Conservation (phyloP, 2,113 vertebrate species). For the Montifringilla adamsi region DNA sequence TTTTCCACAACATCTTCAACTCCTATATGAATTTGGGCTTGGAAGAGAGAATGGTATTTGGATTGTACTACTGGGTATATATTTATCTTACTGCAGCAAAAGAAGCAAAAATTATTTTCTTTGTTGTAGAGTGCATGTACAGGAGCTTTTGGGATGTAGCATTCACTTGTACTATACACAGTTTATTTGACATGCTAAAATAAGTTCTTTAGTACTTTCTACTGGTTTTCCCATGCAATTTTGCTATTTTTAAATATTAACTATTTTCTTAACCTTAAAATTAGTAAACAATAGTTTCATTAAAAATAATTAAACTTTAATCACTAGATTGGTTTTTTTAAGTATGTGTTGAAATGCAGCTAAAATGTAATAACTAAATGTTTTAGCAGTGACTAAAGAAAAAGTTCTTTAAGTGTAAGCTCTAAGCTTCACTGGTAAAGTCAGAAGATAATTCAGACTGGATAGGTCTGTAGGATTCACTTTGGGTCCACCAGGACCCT, state of each 20-base stretch:
- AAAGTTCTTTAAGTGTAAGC: neutral
- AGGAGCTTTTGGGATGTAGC: neutral
- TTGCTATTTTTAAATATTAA: neutral
- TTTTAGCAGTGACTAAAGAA: neutral
- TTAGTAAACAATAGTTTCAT: neutral
- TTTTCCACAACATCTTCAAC: neutral
- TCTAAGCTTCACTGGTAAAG: neutral
- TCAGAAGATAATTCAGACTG: neutral
- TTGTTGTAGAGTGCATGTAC: neutral
- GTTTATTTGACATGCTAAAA: neutral
- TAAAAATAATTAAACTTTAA: constrained; percentile 11
- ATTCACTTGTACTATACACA: neutral
- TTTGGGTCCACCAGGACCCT: neutral
- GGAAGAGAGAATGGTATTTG: constrained; percentile 43
- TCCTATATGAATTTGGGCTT: too few species aligned
- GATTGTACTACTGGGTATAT: constrained; percentile 45
- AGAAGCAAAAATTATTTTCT: neutral
- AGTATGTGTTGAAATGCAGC: neutral
- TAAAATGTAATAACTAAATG: constrained; percentile 9
- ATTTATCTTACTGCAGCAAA: neutral
- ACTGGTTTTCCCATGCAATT: neutral
- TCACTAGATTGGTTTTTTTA: neutral
- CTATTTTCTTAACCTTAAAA: constrained; percentile 37
- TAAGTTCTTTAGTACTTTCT: neutral
- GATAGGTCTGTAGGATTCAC: neutral